Conservation (phyloP, 2,113 vertebrate species). For the Semnornis frantzii region DNA sequence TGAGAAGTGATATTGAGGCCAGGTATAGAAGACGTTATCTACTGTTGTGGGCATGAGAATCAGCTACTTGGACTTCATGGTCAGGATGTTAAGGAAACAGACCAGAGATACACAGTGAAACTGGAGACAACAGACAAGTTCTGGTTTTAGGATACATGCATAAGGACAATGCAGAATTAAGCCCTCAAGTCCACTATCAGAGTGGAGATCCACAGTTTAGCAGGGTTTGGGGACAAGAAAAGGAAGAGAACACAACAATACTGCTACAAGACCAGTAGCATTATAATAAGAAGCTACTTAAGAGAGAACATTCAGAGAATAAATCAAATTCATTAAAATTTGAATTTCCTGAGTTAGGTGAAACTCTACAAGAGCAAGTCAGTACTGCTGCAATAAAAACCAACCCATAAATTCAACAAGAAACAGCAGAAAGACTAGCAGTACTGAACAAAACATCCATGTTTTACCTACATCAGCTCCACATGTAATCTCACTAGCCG, state of each 20-base stretch:
- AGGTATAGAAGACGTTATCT: neutral
- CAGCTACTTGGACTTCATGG: neutral
- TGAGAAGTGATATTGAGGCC: neutral
- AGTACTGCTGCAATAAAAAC: neutral
- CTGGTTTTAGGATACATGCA: neutral
- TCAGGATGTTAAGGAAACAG: neutral
- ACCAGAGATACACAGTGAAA: neutral
- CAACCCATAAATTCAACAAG: neutral
- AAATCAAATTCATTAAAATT: neutral
- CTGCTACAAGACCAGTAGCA: neutral
- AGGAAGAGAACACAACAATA: neutral
- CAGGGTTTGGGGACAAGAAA: neutral
- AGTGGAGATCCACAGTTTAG: neutral
- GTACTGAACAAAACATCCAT: neutral
- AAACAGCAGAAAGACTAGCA: neutral
- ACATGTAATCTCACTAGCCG: neutral
- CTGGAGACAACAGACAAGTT: neutral
- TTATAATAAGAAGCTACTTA: accelerated
- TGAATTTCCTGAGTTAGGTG: neutral
- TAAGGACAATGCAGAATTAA: neutral
- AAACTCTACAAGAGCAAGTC: neutral
- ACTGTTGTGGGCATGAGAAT: neutral
- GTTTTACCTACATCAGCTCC: neutral
- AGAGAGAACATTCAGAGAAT: neutral
- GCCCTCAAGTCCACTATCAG: neutral